phyloP scores from a whole-genome alignment of 2,797 vertebrate species.

The Pseudochirops corinnae region DNA sequence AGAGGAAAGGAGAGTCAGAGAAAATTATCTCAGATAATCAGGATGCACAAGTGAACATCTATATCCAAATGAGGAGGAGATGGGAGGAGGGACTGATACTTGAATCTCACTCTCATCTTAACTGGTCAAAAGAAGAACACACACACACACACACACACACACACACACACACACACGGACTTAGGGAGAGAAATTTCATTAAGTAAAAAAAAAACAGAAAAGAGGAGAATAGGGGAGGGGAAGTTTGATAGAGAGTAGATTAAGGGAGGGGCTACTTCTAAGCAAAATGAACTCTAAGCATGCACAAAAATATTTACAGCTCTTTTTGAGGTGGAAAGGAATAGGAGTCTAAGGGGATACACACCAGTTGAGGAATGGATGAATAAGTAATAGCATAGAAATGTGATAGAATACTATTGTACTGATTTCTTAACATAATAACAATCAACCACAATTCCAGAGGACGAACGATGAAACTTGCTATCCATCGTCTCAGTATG shows the following conservation, averaged over 20 bases:
- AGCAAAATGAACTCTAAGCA: background rate
- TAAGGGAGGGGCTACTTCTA: background rate
- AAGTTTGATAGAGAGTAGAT: background rate
- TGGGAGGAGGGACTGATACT: background rate
- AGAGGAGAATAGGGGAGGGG: background rate
- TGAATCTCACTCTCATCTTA: background rate
- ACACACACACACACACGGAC: background rate
- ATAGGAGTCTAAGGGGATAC: background rate
- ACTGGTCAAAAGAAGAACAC: background rate
- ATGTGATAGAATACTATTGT: background rate
- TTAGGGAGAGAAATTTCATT: background rate
- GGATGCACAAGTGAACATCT: background rate
- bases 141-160: no score
- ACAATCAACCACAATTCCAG: background rate
- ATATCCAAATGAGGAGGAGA: background rate
- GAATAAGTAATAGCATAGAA: background rate
- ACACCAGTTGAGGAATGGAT: background rate
- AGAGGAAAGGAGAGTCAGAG: background rate
- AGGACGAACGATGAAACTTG: background rate
- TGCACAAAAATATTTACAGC: background rate
- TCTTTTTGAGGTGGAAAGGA: background rate
- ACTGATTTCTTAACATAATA: background rate
- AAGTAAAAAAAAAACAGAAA: background rate
- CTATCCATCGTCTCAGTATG: background rate
- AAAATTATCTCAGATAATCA: background rate